A percentile compares a stretch with the other conserved stretches of the same genome.
phyloP scores from a whole-genome alignment of 2,888 invertebrate genomes.

The Drosophila mimica region DNA sequence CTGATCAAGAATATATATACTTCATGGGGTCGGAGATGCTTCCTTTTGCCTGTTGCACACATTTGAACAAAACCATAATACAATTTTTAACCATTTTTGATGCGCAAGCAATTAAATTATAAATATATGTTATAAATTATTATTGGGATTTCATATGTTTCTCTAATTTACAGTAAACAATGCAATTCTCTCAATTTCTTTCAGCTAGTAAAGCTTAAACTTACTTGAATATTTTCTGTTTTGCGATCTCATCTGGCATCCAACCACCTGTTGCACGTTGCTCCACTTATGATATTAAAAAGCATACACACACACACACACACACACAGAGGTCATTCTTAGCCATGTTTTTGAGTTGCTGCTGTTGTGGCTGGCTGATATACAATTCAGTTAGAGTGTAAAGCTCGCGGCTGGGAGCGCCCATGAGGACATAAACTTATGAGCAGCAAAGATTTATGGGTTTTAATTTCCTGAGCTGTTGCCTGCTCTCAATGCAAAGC shows the following conservation, averaged over 20 bases:
- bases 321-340: conserved; percentile 1
- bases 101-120: neutral
- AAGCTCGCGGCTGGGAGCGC: conserved; percentile 38
- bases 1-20: neutral
- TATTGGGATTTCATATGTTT: neutral
- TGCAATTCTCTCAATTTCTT: neutral
- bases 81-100: too few relatives aligned
- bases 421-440: conserved; percentile 53
- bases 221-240: conserved; percentile 32
- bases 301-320: conserved; percentile 9
- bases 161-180: neutral
- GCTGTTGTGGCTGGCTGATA: conserved; percentile 39
- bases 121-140: neutral
- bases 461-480: conserved; percentile 84
- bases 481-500: conserved; percentile 27
- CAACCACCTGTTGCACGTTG: conserved; percentile 59
- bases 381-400: conserved; percentile 40
- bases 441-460: conserved; percentile 82
- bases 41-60: neutral
- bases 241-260: conserved; percentile 30
- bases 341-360: neutral
- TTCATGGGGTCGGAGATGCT: neutral
- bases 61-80: neutral
- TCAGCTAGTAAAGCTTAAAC: neutral
- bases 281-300: conserved; percentile 72